A percentile compares a stretch with the other conserved stretches of the same genome.
phyloP scores from a whole-genome alignment of 2,888 invertebrate genomes.

The Melinopterus prodromus region DNA sequence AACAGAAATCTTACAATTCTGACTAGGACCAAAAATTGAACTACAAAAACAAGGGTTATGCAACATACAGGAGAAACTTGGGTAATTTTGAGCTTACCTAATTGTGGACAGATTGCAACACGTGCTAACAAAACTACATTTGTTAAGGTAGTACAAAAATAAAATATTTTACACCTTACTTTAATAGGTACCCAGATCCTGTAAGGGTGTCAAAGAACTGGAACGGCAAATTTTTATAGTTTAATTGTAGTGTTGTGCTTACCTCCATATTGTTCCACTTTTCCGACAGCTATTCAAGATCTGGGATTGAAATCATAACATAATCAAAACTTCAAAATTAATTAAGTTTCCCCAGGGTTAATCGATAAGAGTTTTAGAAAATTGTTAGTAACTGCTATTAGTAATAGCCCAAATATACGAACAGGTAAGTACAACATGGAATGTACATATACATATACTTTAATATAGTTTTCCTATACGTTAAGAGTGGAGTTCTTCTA shows the following conservation, averaged over 20 bases:
- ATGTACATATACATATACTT: slow-evolving; percentile 4
- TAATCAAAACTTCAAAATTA: not conserved
- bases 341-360: not conserved
- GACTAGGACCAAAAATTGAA: not conserved
- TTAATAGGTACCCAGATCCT: not conserved
- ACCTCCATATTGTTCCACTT: not conserved
- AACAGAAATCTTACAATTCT: not conserved
- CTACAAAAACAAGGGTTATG: not conserved
- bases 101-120: not conserved
- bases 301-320: not conserved
- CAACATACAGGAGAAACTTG: slow-evolving; percentile 4
- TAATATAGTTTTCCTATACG: not conserved
- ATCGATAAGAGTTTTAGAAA: not conserved
- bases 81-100: not conserved
- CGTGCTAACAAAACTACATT: not conserved
- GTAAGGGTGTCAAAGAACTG: not conserved
- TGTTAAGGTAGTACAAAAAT: not conserved
- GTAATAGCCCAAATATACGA: not conserved
- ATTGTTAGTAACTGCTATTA: not conserved
- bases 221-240: not conserved
- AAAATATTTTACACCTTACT: not conserved
- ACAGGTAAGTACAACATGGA: not conserved
- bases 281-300: not conserved
- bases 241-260: not conserved
- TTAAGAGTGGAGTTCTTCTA: not conserved